Evolutionary conservation across 2,113 vertebrate species (phyloP).

Genomic region (Eleginops maclovinus): DNA sequence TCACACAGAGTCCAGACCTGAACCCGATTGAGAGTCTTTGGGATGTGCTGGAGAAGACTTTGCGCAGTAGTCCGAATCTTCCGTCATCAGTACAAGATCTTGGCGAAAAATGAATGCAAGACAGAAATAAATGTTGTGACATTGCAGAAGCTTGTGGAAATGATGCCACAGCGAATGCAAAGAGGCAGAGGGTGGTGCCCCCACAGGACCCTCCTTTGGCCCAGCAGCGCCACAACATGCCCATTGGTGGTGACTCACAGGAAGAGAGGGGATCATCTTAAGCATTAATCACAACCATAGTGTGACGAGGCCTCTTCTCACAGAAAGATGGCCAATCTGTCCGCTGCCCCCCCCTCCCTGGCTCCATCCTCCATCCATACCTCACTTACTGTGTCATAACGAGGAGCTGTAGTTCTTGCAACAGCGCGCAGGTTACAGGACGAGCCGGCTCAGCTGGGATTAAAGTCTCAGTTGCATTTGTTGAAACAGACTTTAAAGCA

Average conservation of each 20-base stretch:
- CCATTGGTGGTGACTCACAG: slow-evolving; percentile 44
- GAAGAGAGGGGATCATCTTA: slow-evolving; percentile 53
- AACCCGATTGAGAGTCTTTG: too few species aligned
- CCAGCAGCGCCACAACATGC: slow-evolving; percentile 35
- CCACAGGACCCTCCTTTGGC: not conserved
- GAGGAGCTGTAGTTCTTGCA: slow-evolving; percentile 71
- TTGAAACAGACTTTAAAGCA: slow-evolving; percentile 60
- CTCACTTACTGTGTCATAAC: slow-evolving; percentile 67
- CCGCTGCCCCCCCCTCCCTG: slow-evolving; percentile 6
- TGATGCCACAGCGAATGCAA: too few species aligned
- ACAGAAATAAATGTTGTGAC: too few species aligned
- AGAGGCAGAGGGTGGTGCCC: not conserved
- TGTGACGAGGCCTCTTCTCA: slow-evolving; percentile 54
- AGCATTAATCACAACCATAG: slow-evolving; percentile 45
- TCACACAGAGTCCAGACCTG: too few species aligned
- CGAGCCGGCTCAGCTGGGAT: slow-evolving; percentile 61
- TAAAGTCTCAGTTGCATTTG: slow-evolving; percentile 60
- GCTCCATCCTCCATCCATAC: slow-evolving; percentile 52
- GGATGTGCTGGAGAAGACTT: too few species aligned
- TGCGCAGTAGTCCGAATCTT: too few species aligned
- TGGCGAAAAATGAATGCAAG: too few species aligned
- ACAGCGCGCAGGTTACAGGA: slow-evolving; percentile 61
- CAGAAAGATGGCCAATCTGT: slow-evolving; percentile 52
- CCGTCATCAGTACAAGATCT: too few species aligned
- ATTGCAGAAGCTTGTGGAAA: too few species aligned